These are phyloP conservation scores for Helogale parvula DNA, from an alignment of 2,113 vertebrate genomes.

Conservation along the genomic window DNA sequence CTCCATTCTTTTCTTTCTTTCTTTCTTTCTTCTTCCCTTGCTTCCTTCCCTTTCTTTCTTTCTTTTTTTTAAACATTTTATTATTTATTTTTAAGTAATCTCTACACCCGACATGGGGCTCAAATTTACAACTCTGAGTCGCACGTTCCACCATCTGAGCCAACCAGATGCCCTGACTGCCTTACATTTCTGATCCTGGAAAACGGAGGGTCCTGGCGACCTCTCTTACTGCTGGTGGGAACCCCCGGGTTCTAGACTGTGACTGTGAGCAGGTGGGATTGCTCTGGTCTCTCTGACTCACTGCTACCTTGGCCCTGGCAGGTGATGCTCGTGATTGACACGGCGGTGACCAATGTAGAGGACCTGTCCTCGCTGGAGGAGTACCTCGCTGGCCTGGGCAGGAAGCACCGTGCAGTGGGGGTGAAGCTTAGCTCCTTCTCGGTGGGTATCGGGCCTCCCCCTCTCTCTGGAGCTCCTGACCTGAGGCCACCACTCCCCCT, in stretches of 20 bases:
- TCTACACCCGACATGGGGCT: not conserved
- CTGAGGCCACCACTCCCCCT: not conserved
- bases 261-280: not conserved
- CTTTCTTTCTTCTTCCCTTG: too few relatives aligned
- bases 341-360: slow-evolving; percentile 94
- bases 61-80: not conserved
- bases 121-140: not conserved
- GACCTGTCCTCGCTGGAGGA: slow-evolving; percentile 93
- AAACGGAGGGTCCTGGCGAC: not conserved
- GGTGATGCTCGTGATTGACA: slow-evolving; percentile 97
- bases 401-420: slow-evolving; percentile 93
- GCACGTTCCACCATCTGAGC: not conserved
- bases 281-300: not conserved
- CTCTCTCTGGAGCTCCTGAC: not conserved
- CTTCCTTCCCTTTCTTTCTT: not conserved
- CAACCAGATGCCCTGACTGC: not conserved
- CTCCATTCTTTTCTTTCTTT: too few relatives aligned
- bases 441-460: slow-evolving; percentile 86
- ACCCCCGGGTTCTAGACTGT: not conserved
- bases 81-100: not conserved
- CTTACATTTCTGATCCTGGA: not conserved
- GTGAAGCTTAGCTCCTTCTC: slow-evolving; percentile 94
- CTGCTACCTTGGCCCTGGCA: slow-evolving; percentile 66
- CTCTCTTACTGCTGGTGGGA: not conserved
- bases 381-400: slow-evolving; percentile 92